A percentile compares a stretch with the other conserved stretches of the same genome.
Conservation (phyloP, 2,888 invertebrate genomes). For the Drosophila hamatofila region DNA sequence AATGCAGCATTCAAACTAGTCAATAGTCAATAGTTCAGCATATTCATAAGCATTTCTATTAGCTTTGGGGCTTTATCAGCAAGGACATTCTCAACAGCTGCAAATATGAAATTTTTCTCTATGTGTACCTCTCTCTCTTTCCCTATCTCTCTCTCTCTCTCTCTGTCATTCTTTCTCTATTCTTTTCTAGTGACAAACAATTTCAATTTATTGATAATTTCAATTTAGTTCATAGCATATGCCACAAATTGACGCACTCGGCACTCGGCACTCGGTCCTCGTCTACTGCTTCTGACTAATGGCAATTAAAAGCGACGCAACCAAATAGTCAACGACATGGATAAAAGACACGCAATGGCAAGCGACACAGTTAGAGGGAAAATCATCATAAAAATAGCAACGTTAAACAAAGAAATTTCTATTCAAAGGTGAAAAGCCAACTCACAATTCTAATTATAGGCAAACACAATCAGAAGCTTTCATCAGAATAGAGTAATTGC, state of each 20-base stretch:
- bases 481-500: slow-evolving; percentile 26
- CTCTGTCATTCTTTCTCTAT: background rate
- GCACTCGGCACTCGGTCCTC: background rate
- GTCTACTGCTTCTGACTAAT: slow-evolving; percentile 40
- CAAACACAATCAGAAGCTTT: slow-evolving; percentile 14
- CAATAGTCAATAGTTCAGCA: slow-evolving; percentile 1
- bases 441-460: slow-evolving; percentile 1
- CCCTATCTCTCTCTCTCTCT: background rate
- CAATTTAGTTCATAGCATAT: slow-evolving; percentile 25
- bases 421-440: slow-evolving; percentile 25
- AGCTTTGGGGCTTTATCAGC: slow-evolving; percentile 16
- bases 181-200: slow-evolving; percentile 25
- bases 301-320: slow-evolving; percentile 51
- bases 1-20: background rate
- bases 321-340: slow-evolving; percentile 37
- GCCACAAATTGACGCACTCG: slow-evolving; percentile 34
- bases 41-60: background rate
- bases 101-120: slow-evolving; percentile 1
- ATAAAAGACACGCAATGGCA: slow-evolving; percentile 55
- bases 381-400: slow-evolving; percentile 39
- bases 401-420: slow-evolving; percentile 43
- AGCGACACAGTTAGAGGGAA: slow-evolving; percentile 14
- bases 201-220: slow-evolving; percentile 63
- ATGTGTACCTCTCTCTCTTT: background rate
- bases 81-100: slow-evolving; percentile 21